Conservation (phyloP, 2,797 vertebrate genomes). For the Sebastes cheni region DNA sequence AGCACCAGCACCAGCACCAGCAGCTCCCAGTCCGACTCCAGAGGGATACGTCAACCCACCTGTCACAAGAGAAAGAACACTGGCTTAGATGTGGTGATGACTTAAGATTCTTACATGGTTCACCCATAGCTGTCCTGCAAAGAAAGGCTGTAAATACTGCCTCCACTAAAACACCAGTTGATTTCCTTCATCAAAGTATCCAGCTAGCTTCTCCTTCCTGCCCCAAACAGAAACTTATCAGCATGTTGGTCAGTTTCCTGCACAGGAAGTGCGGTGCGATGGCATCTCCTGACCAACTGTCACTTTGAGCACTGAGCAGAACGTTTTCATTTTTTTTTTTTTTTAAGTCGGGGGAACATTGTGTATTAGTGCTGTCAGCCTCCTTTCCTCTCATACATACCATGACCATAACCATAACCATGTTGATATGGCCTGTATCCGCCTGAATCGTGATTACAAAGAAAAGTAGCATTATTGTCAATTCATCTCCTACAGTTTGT, state of each 20-base stretch:
- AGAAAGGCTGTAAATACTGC: not conserved
- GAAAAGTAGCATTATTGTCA: constrained; percentile 48
- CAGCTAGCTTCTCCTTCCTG: constrained; percentile 28
- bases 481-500: not conserved
- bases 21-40: constrained; percentile 52
- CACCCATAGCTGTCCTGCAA: not conserved
- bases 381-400: constrained; percentile 53
- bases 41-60: constrained; percentile 61
- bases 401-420: constrained; percentile 55
- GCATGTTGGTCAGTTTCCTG: constrained; percentile 48
- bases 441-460: constrained; percentile 61
- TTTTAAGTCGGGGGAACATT: constrained; percentile 13
- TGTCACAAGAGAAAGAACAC: constrained; percentile 26
- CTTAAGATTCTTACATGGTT: not conserved
- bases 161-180: not conserved
- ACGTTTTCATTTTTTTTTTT: constrained; percentile 7
- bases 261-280: constrained; percentile 63
- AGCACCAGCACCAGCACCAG: constrained; percentile 36
- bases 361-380: not conserved
- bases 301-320: constrained; percentile 56
- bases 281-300: constrained; percentile 71
- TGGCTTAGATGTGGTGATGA: not conserved
- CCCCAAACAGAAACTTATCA: constrained; percentile 51
- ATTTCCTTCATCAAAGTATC: constrained; percentile 13
- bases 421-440: constrained; percentile 61